These are phyloP conservation scores for Patella depressa DNA, from an alignment of 2,888 invertebrate species.

Conservation along the genomic window DNA sequence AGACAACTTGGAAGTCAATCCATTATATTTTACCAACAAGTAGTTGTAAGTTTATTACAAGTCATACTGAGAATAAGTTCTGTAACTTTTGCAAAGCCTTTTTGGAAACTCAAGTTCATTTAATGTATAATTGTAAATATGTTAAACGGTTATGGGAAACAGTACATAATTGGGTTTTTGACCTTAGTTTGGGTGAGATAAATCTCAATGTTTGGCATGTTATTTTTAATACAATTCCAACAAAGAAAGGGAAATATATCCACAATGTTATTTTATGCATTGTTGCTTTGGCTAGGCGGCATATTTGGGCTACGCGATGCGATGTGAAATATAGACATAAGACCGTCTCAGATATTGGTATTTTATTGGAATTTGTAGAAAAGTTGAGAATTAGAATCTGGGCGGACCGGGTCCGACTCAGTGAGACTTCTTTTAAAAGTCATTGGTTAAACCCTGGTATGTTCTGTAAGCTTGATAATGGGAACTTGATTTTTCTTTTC, in stretches of 20 bases:
- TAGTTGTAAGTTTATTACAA: neutral
- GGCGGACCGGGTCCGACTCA: neutral
- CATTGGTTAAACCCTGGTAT: constrained; percentile 9
- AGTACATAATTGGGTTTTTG: constrained; percentile 9
- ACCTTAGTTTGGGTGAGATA: constrained; percentile 5
- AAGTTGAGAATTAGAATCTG: constrained; percentile 3
- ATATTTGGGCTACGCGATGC: constrained; percentile 2
- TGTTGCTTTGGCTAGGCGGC: constrained; percentile 9
- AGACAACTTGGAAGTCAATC: neutral
- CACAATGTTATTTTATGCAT: neutral
- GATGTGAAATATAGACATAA: neutral
- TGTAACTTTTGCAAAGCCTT: neutral
- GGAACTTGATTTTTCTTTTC: no score
- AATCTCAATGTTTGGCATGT: constrained; percentile 10
- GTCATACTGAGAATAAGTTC: neutral
- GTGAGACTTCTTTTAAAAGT: constrained; percentile 9
- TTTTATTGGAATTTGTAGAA: constrained; percentile 1
- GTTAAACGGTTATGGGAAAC: neutral
- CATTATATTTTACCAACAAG: neutral
- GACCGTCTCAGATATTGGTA: neutral
- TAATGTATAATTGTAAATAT: neutral
- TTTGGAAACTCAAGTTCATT: neutral
- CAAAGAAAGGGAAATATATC: neutral
- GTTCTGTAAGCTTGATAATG: neutral
- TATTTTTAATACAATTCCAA: neutral